Evolutionary conservation across 2,113 vertebrate genomes (phyloP).

Genomic region (Rhinolophus ferrumequinum): DNA sequence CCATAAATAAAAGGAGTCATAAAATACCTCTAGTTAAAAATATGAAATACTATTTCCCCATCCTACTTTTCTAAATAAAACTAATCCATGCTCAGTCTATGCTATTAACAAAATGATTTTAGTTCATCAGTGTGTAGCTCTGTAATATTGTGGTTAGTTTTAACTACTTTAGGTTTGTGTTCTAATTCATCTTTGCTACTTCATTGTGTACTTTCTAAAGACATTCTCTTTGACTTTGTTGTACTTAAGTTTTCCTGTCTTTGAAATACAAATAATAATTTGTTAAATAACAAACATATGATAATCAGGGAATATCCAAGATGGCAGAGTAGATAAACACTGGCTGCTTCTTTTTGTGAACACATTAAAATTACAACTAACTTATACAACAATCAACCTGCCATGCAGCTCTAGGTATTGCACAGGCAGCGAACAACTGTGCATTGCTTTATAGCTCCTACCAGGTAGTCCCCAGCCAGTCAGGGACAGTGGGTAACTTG

Average conservation of each 20-base stretch:
- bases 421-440: no score
- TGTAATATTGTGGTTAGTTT: neutral
- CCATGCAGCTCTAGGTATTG: no score
- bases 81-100: neutral
- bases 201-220: neutral
- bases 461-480: no score
- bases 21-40: conserved; percentile 29
- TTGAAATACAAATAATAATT: conserved; percentile 28
- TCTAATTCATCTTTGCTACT: neutral
- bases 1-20: conserved; percentile 44
- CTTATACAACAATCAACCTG: no score
- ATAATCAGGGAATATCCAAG: neutral
- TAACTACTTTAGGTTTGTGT: neutral
- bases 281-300: neutral
- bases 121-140: neutral
- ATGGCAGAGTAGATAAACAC: no score
- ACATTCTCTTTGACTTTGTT: neutral
- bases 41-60: neutral
- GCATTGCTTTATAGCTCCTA: no score
- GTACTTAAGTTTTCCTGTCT: neutral
- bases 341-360: no score
- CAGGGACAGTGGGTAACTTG: no score
- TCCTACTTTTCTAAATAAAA: conserved; percentile 6
- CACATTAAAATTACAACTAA: no score
- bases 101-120: neutral